Evolutionary conservation across 2,113 vertebrate species (phyloP), one percentile per base, ranked within the genome.

Genomic region (Myiagra hebetior): DNA sequence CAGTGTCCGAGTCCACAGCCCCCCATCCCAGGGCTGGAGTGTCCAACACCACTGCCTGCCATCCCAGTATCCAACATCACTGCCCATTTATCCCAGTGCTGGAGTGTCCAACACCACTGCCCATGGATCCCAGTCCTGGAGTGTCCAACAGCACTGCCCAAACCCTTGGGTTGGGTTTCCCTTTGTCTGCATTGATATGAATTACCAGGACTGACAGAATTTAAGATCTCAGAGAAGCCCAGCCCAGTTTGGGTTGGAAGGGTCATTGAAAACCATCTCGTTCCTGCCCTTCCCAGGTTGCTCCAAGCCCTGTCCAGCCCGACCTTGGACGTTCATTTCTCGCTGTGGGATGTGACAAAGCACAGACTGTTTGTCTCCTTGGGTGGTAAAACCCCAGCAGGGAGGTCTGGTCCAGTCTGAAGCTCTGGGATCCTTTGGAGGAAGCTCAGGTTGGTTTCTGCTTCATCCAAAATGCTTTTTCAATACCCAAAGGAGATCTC

Each of bases 251-350:
- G 55, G 70, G 41, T 8, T 23, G 47, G 79, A 41, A 21, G 30
- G 9, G 11, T 39, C 62, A 20, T 7, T 4, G 10, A 6, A 15
- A 60, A 33, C 22, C 21, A 1, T 6, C 39, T 26, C 6, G 0
- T 75, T 30, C 60, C 60, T n/a, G 0, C 15, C 37, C 53, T 59
- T n/a, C 12, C 78, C 62, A 47, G 30, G 33, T 18, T 41, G 69
- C 46, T 19, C 62, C n/a, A 2, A 52, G 70, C 70, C 70, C 70
- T 10, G 26, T 1, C 79, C 70, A 83, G 39, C 64, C 85, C 3
- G 28, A 15, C 55, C 73, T 5, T 11, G 64, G 46, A 19, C 30
- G 31, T 30, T 11, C 4, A 24, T 19, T 76, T 6, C 49, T 33
- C 15, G 0, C 28, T 15, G n/a, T 5, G 1, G 11, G 62, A 49